phyloP scores from a whole-genome alignment of 2,888 invertebrate genomes.

The Tipula helvola region DNA sequence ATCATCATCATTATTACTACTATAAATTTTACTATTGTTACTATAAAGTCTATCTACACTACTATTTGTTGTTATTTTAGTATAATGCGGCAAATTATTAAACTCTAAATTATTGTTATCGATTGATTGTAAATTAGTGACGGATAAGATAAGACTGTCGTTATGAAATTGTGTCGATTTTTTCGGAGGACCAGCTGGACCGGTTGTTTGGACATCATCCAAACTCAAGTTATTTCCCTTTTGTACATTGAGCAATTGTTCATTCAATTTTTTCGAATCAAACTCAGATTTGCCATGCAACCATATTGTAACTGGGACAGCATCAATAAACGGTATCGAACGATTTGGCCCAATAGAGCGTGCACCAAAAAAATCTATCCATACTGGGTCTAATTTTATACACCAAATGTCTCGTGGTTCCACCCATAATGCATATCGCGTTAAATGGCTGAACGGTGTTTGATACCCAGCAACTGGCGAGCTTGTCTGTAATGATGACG shows the following conservation, averaged over 20 bases:
- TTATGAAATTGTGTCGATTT: neutral
- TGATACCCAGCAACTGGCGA: slow-evolving; percentile 5
- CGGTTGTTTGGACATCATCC: slow-evolving; percentile 16
- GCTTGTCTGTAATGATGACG: slow-evolving; percentile 10
- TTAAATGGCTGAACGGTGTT: slow-evolving; percentile 23
- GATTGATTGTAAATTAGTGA: slow-evolving; percentile 8
- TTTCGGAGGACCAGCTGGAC: slow-evolving; percentile 17
- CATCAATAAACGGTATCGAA: slow-evolving; percentile 69
- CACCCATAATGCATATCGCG: slow-evolving; percentile 54
- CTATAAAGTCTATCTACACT: slow-evolving; percentile 5
- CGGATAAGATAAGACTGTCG: slow-evolving; percentile 10
- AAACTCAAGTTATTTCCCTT: neutral
- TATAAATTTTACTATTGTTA: neutral
- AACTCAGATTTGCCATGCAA: slow-evolving; percentile 36
- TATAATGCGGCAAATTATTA: neutral
- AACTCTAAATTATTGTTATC: slow-evolving; percentile 6
- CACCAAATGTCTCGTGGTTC: slow-evolving; percentile 85
- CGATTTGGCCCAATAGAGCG: slow-evolving; percentile 59
- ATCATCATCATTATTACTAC: slow-evolving; percentile 5
- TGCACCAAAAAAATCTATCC: slow-evolving; percentile 85
- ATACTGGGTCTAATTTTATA: slow-evolving; percentile 75
- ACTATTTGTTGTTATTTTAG: neutral
- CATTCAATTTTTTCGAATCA: neutral
- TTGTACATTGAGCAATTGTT: neutral
- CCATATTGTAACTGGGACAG: slow-evolving; percentile 82